These are phyloP conservation scores for Lasioglossum leucozonium DNA, from an alignment of 2,888 invertebrate species.

Conservation along the genomic window DNA sequence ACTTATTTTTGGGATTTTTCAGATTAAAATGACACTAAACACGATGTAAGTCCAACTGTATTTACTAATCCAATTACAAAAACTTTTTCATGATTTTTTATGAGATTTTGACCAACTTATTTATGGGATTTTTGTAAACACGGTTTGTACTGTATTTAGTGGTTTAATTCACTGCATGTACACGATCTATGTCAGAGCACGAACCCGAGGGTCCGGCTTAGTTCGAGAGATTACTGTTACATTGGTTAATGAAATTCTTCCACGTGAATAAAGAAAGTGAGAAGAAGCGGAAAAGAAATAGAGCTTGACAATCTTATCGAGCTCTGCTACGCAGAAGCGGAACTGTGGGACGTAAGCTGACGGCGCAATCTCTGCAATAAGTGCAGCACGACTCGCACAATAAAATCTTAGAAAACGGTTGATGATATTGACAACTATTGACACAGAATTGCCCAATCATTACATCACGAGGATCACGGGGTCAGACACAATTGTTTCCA, in stretches of 20 bases:
- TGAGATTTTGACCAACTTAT: no score
- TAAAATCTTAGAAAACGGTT: constrained; percentile 15
- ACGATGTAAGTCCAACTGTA: no score
- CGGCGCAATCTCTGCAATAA: not conserved
- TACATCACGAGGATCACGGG: constrained; percentile 37
- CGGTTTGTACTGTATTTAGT: no score
- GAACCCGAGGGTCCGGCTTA: no score
- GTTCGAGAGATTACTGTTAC: no score
- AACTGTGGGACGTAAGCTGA: not conserved
- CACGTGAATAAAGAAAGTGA: not conserved
- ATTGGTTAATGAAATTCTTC: not conserved
- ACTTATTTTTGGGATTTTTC: no score
- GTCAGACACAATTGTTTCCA: constrained; percentile 44
- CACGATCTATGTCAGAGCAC: no score
- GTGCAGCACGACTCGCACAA: not conserved
- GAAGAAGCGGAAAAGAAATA: not conserved
- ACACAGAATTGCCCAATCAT: constrained; percentile 6
- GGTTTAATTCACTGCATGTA: no score
- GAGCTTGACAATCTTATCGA: not conserved
- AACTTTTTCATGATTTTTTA: no score
- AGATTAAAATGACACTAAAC: no score
- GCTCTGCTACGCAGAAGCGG: not conserved
- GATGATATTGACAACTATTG: constrained; percentile 22
- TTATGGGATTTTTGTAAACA: no score
- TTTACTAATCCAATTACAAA: no score